Conservation (phyloP, 1,140 invertebrate genomes). For the Trichoplusia ni region DNA sequence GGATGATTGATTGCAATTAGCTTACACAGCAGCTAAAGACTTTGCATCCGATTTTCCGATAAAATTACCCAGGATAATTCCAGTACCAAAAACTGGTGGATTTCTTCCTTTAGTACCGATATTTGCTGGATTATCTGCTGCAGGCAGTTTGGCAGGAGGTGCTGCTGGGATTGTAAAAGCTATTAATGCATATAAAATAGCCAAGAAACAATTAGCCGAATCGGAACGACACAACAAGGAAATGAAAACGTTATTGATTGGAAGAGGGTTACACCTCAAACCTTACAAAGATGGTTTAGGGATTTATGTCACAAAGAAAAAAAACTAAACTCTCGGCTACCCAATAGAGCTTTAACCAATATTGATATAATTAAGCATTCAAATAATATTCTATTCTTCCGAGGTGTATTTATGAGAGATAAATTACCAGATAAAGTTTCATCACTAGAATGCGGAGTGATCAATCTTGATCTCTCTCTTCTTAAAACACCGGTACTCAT, state of each 20-base stretch:
- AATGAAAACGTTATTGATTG: neutral
- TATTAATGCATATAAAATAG: slow-evolving; percentile 40
- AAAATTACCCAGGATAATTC: neutral
- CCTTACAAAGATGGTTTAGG: neutral
- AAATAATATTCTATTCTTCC: neutral
- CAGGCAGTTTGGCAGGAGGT: neutral
- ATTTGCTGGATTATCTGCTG: neutral
- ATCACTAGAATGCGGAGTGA: neutral
- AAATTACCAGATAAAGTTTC: neutral
- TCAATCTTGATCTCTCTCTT: too few species aligned
- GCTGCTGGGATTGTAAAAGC: neutral
- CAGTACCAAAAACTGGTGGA: neutral
- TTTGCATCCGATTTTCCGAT: neutral
- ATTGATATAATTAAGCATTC: neutral
- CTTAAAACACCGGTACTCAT: too few species aligned
- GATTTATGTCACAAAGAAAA: neutral
- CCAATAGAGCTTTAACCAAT: neutral
- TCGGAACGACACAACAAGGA: neutral
- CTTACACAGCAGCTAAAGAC: neutral
- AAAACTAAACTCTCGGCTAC: neutral
- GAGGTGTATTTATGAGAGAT: neutral
- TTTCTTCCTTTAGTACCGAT: neutral
- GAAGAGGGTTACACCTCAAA: neutral
- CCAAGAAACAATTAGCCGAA: slow-evolving; percentile 25
- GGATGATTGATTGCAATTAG: too few species aligned